Conservation (phyloP, 2,797 vertebrate species). For the Sebastolobus alascanus region DNA sequence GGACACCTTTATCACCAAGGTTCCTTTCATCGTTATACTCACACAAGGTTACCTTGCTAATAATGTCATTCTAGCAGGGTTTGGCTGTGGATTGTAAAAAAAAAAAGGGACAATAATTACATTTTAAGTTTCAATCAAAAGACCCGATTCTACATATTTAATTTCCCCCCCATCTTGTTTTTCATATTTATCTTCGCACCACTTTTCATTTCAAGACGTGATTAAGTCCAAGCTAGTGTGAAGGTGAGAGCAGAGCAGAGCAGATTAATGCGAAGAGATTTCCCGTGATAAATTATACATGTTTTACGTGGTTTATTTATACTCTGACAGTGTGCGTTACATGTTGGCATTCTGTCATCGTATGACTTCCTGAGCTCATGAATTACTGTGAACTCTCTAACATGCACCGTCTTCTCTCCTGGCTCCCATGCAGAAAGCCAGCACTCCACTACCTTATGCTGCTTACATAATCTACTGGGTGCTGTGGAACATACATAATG, state of each 20-base stretch:
- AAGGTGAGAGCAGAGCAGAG: constrained; percentile 35
- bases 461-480: constrained; percentile 13
- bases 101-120: constrained; percentile 28
- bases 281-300: constrained; percentile 30
- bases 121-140: constrained; percentile 53
- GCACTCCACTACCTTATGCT: not conserved
- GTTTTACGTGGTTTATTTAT: constrained; percentile 53
- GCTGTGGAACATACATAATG: constrained; percentile 29
- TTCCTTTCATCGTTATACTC: constrained; percentile 46
- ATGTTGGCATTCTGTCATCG: constrained; percentile 29
- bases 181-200: constrained; percentile 36
- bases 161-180: constrained; percentile 23
- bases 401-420: not conserved
- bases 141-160: constrained; percentile 38
- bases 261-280: constrained; percentile 34
- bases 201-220: constrained; percentile 55
- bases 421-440: constrained; percentile 9
- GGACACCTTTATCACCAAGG: constrained; percentile 41
- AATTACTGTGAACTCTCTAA: constrained; percentile 14
- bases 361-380: constrained; percentile 13
- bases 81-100: constrained; percentile 29
- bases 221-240: constrained; percentile 53
- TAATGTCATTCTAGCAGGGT: constrained; percentile 52
- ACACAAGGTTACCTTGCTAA: constrained; percentile 49
- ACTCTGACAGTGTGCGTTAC: constrained; percentile 25